Percentiles rank a stretch among this genome's conserved stretches.
These are phyloP conservation scores for Bombus pyrosoma DNA, from an alignment of 1,140 invertebrate species.

Conservation along the genomic window DNA sequence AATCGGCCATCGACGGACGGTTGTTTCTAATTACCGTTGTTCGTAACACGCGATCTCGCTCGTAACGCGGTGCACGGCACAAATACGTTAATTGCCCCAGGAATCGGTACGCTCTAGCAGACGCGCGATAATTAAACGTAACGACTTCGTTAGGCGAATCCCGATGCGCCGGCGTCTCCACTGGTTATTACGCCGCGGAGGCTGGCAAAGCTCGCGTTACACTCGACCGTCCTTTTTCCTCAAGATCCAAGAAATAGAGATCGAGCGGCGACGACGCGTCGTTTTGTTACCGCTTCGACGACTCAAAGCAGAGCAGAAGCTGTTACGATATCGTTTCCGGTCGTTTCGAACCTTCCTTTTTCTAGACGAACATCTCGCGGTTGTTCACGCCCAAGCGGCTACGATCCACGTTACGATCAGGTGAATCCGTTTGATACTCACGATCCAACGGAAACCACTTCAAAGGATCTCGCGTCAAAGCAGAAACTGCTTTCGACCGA, in stretches of 20 bases:
- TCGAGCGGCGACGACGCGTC: conserved; percentile 27
- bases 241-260: background rate
- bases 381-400: conserved; percentile 45
- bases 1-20: background rate
- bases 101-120: background rate
- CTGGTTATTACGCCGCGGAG: background rate
- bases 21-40: background rate
- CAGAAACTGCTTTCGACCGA: conserved; percentile 3
- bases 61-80: background rate
- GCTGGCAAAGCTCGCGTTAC: background rate
- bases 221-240: background rate
- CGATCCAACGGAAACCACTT: conserved; percentile 59
- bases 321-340: conserved; percentile 69
- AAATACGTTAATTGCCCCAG: background rate
- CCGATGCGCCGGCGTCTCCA: no score
- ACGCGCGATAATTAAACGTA: conserved; percentile 10
- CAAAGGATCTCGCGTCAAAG: conserved; percentile 55
- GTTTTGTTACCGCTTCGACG: conserved; percentile 30
- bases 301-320: conserved; percentile 48
- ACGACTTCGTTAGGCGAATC: background rate
- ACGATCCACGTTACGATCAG: conserved; percentile 67
- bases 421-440: conserved; percentile 67
- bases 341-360: conserved; percentile 70
- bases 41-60: background rate
- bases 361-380: conserved; percentile 58